Conservation (phyloP, 2,113 vertebrate genomes). For the Perognathus longimembris region DNA sequence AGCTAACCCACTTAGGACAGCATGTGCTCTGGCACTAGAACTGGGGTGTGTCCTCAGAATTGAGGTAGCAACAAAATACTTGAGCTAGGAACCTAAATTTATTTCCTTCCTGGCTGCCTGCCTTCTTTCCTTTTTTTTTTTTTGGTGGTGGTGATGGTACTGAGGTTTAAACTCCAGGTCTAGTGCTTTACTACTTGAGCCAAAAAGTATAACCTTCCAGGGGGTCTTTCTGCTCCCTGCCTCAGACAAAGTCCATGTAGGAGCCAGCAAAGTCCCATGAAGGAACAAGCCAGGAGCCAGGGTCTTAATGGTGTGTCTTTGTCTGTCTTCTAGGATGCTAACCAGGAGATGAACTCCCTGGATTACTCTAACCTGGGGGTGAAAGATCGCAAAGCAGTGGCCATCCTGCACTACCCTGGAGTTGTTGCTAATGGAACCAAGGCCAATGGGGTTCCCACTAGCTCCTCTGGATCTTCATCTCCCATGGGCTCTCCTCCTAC, state of each 20-base stretch:
- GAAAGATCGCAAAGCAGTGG: conserved; percentile 87
- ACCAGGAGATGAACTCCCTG: conserved; percentile 85
- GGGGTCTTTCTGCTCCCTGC: background rate
- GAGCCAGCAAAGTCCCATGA: background rate
- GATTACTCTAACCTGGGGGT: conserved; percentile 81
- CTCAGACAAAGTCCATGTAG: background rate
- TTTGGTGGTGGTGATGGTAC: too few species aligned
- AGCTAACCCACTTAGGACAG: background rate
- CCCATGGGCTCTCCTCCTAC: conserved; percentile 53
- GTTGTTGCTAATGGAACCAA: conserved; percentile 80
- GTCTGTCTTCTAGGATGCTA: conserved; percentile 65
- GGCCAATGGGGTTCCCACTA: conserved; percentile 55
- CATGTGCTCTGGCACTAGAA: background rate
- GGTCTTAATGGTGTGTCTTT: conserved; percentile 4
- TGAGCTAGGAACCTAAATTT: background rate
- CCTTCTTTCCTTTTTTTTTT: too few species aligned
- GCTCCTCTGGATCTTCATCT: conserved; percentile 74
- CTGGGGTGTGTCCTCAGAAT: background rate
- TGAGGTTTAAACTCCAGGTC: too few species aligned
- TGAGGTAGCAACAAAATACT: background rate
- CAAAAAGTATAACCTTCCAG: background rate
- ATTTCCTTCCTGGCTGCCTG: background rate
- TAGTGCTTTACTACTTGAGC: too few species aligned
- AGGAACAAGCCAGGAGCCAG: background rate
- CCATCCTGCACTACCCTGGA: conserved; percentile 85